A percentile compares a stretch with the other conserved stretches of the same genome.
phyloP scores from a whole-genome alignment of 2,797 vertebrate species.

The Girardinus metallicus region DNA sequence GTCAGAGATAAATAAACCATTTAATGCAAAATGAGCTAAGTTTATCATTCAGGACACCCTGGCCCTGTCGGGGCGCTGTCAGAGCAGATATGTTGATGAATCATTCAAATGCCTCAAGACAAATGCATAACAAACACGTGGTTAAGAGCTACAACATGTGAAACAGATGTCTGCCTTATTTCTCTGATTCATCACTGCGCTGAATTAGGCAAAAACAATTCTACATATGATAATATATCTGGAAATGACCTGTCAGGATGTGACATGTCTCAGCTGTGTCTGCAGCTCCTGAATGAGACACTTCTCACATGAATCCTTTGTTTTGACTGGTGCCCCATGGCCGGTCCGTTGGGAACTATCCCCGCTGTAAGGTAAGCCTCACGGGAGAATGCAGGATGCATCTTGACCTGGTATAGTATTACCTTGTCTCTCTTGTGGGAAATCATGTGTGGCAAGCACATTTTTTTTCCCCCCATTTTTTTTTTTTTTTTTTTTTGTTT shows the following conservation, averaged over 20 bases:
- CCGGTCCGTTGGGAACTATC: neutral
- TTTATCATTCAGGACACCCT: neutral
- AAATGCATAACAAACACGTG: conserved; percentile 2
- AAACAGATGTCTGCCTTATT: neutral
- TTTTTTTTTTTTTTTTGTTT: neutral
- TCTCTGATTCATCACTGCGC: neutral
- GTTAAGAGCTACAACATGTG: neutral
- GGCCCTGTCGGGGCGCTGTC: neutral
- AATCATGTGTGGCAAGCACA: neutral
- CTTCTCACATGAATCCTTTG: conserved; percentile 17
- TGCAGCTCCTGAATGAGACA: neutral
- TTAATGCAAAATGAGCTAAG: neutral
- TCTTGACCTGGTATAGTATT: conserved; percentile 1
- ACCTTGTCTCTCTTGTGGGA: conserved; percentile 4
- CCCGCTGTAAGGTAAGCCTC: neutral
- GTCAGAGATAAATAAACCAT: neutral
- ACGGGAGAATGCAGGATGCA: neutral
- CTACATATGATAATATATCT: neutral
- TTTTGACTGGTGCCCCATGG: neutral
- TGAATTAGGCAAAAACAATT: neutral
- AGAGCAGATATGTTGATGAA: conserved; percentile 1
- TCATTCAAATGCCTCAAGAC: conserved; percentile 6
- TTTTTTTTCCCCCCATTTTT: too few relatives aligned
- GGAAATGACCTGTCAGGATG: neutral
- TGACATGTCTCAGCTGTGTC: neutral